Evolutionary conservation across 2,888 invertebrate species (phyloP), one percentile per base, ranked within the genome.

Genomic region (Lasius fuliginosus): DNA sequence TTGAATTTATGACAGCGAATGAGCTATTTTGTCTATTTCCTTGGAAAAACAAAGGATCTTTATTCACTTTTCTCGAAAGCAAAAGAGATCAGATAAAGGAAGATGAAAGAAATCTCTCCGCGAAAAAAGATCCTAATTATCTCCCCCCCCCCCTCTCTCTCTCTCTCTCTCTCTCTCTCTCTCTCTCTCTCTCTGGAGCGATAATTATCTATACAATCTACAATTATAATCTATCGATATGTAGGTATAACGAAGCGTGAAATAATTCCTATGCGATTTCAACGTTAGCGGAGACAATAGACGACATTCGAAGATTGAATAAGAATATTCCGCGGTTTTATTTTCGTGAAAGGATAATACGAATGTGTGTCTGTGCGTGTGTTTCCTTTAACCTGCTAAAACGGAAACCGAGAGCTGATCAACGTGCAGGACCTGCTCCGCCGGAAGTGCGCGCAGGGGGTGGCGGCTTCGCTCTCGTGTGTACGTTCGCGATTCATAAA

Each of bases 361-460:
- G 36, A 23, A 23, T 23, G 11, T 12, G 27, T 36, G 60, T 60
- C 8, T 56, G 53, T 33, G 23, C 8, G 33, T 5, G 36, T 67
- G 46, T 46, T 74, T 18, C 30, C 30, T 77, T 23, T 60, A 79
- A 79, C 79, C 71, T 62, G 60, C 60, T 60, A 23, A 23, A 73
- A 60, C 60, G 73, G 79, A 81, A 81, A 49, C 73, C 27, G 46
- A 33, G 69, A 30, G 15, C 23, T 58, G 68, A 23, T 30, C 58
- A 27, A 40, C 40, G n/a, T 42, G 71, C 30, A 73, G 53, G 40
- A 46, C 91, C 90, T 87, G 91, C 83, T 83, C 87, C 87, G 68
- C 83, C 79, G 74, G 85, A 87, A 90, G 84, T 85, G 75, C 56
- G 83, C 65, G 60, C 77, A 87, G 85, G 36, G 36, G 36, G 82